These are phyloP conservation scores for Magallana angulata DNA, from an alignment of 1,140 invertebrate genomes.

Conservation along the genomic window DNA sequence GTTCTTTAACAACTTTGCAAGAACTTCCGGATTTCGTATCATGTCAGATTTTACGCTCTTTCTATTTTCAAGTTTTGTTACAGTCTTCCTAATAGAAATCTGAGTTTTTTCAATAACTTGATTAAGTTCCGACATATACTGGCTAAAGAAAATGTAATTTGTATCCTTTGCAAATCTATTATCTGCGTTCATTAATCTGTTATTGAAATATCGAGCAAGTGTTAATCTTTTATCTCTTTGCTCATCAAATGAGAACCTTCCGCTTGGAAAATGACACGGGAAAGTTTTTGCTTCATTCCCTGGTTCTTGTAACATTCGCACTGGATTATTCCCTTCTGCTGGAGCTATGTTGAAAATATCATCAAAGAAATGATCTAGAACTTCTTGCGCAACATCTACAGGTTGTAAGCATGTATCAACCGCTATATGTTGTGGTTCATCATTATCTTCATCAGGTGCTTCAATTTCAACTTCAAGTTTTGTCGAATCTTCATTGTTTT, in stretches of 20 bases:
- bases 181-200: conserved; percentile 27
- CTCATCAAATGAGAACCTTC: conserved; percentile 36
- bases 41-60: not conserved
- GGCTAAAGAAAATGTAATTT: conserved; percentile 3
- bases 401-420: conserved; percentile 56
- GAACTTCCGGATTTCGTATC: not conserved
- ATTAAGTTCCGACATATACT: conserved; percentile 13
- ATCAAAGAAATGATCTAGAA: conserved; percentile 48
- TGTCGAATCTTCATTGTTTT: not conserved
- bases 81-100: conserved; percentile 41
- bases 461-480: conserved; percentile 27
- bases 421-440: not conserved
- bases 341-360: conserved; percentile 47
- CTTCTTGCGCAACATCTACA: conserved; percentile 57
- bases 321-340: conserved; percentile 41
- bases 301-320: conserved; percentile 39
- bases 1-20: not conserved
- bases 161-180: conserved; percentile 18
- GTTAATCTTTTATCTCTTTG: conserved; percentile 26
- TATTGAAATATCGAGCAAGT: conserved; percentile 44
- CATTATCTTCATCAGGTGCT: not conserved
- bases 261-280: conserved; percentile 37
- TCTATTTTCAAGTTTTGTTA: not conserved
- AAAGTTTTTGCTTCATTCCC: conserved; percentile 48
- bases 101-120: conserved; percentile 21